These are phyloP conservation scores for Phalacrocorax carbo DNA, from an alignment of 2,113 vertebrate genomes.

Conservation along the genomic window DNA sequence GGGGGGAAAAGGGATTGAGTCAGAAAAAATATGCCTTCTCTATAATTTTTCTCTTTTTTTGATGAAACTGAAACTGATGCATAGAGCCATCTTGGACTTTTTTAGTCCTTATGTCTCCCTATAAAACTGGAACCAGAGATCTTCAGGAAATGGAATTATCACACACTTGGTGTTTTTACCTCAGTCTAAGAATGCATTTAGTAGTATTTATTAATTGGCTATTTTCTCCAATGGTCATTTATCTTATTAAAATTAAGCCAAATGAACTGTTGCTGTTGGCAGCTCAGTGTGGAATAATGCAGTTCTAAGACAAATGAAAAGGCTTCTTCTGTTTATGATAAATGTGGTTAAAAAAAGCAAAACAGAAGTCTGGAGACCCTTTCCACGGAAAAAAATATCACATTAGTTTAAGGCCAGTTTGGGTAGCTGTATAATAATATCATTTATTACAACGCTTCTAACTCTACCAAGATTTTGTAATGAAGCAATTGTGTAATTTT, in stretches of 20 bases:
- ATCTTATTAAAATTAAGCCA: constrained; percentile 38
- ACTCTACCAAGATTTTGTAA: constrained; percentile 16
- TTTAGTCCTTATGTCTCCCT: too few relatives aligned
- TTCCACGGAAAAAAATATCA: neutral
- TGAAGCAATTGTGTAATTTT: neutral
- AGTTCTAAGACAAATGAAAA: neutral
- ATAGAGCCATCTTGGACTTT: too few relatives aligned
- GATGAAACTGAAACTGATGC: too few relatives aligned
- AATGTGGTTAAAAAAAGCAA: neutral
- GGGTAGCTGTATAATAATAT: neutral
- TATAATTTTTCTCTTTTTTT: too few relatives aligned
- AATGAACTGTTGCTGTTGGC: constrained; percentile 31
- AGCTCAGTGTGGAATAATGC: constrained; percentile 16
- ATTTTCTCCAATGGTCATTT: constrained; percentile 21
- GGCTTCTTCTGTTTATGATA: neutral
- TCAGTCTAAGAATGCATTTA: neutral
- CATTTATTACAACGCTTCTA: neutral
- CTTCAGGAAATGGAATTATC: neutral
- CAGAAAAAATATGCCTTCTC: too few relatives aligned
- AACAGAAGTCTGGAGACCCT: neutral
- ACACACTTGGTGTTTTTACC: neutral
- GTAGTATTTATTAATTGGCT: constrained; percentile 19
- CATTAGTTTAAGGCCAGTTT: constrained; percentile 26
- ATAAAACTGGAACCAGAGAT: too few relatives aligned
- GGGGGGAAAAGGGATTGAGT: too few relatives aligned